Conservation (phyloP, 2,888 invertebrate genomes). For the Choreutis nemorana region DNA sequence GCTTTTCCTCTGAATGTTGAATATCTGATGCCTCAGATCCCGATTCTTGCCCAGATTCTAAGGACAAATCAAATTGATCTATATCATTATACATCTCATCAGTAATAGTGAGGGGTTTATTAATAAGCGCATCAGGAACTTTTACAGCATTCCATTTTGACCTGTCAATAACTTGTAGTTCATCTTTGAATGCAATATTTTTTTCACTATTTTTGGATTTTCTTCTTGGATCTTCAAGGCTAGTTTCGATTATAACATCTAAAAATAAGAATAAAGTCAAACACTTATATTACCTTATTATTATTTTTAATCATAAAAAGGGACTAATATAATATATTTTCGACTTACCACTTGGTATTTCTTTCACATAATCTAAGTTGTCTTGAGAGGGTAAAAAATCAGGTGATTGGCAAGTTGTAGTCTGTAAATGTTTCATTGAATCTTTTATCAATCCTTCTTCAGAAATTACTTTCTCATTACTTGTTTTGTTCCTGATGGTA, state of each 20-base stretch:
- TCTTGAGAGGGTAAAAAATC: no score
- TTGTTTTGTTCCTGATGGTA: no score
- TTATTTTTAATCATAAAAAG: constrained; percentile 5
- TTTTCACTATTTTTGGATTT: constrained; percentile 31
- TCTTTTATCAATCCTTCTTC: constrained; percentile 12
- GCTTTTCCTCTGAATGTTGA: no score
- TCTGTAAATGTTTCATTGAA: constrained; percentile 12
- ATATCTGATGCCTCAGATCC: constrained; percentile 8
- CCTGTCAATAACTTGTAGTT: constrained; percentile 25
- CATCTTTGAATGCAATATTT: constrained; percentile 22
- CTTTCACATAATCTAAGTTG: no score
- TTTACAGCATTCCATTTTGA: constrained; percentile 21
- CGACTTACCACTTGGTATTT: constrained; percentile 34
- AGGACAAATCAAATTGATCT: constrained; percentile 17
- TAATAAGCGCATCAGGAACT: constrained; percentile 25
- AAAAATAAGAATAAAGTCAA: constrained; percentile 15
- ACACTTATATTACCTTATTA: constrained; percentile 5
- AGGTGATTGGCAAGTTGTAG: constrained; percentile 39
- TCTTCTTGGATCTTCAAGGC: constrained; percentile 39
- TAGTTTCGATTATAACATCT: constrained; percentile 32
- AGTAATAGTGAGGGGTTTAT: constrained; percentile 13
- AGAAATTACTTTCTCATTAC: constrained; percentile 11
- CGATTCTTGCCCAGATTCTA: constrained; percentile 28
- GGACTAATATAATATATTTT: constrained; percentile 3
- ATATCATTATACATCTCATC: constrained; percentile 25